Percentiles rank a stretch among this genome's conserved stretches.
These are phyloP conservation scores for Neoarius graeffei DNA, from an alignment of 2,113 vertebrate genomes.

Conservation along the genomic window DNA sequence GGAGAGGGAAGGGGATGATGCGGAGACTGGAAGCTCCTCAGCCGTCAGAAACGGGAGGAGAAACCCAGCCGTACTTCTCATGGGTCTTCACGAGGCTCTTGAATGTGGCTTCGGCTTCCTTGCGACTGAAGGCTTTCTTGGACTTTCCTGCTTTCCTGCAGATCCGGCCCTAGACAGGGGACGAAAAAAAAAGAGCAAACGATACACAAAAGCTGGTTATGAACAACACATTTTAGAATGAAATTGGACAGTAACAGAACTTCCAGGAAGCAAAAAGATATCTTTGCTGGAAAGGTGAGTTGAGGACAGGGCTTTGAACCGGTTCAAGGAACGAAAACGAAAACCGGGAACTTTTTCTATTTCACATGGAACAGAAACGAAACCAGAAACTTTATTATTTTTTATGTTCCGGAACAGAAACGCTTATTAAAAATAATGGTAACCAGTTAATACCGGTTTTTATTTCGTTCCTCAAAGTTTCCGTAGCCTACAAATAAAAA, in stretches of 20 bases:
- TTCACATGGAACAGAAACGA: no score
- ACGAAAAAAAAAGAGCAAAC: background rate
- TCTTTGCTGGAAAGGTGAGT: background rate
- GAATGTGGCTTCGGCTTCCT: constrained; percentile 98
- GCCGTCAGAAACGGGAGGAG: constrained; percentile 95
- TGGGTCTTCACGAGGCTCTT: constrained; percentile 99
- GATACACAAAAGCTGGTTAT: background rate
- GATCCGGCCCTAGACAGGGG: constrained; percentile 87
- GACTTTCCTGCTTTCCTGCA: constrained; percentile 98
- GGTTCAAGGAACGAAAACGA: no score
- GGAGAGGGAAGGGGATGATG: constrained; percentile 12
- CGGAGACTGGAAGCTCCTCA: constrained; percentile 66
- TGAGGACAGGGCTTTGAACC: no score
- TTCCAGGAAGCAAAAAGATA: background rate
- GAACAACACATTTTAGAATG: background rate
- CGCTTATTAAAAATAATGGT: no score
- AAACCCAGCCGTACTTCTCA: constrained; percentile 99
- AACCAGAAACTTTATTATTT: no score
- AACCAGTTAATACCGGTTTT: no score
- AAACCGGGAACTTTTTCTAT: no score
- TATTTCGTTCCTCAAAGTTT: no score
- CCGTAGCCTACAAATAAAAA: no score
- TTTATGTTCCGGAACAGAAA: no score
- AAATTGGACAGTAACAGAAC: background rate
- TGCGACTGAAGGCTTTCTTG: constrained; percentile 99